Evolutionary conservation across 2,113 vertebrate species (phyloP), one percentile per base, ranked within the genome.

Genomic region (Nycticorax nycticorax): DNA sequence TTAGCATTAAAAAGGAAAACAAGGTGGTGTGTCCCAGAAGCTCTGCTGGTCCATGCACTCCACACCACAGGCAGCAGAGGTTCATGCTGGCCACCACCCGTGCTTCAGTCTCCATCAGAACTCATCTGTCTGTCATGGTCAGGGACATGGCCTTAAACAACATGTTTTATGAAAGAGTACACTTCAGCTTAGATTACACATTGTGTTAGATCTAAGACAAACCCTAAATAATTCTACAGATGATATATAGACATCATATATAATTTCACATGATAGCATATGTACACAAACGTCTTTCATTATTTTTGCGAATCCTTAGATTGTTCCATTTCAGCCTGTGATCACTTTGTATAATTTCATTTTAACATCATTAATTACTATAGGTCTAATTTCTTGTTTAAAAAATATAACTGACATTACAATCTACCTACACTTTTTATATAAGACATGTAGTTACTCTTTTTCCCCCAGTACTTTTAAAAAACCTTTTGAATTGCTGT

Each of bases 401-500:
- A 32, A 43, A 78, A 81, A 48, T 20, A 17, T 28, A 73, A 60
- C 19, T 64, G 45, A 28, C 18, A 32, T 52, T 75, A 60, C 18
- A 52, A 47, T 13, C 56, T 79, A 52, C 16, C 28, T 69, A 37
- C 24, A 41, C 6, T 6, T 93, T 21, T 45, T 33, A 52, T 32
- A 59, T 12, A 68, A 78, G 87, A 30, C 5, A 23, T 10, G 12
- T 3, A 80, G 79, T 48, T 37, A 59, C 20, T 53, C 20, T 63
- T 93, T 84, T 45, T 0, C 10, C 55, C 37, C 13, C 5, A 20
- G 5, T 21, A 32, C 62, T 87, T 91, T 85, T 33, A 41, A 91
- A 80, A 81, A 74, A 23, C 33, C 91, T 91, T 92, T 92, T 97
- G 59, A 90, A 87, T 20, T 48, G 37, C 60, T 84, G 47, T 93